phyloP scores from a whole-genome alignment of 2,797 vertebrate species.

The Platyrinchus mystaceus region DNA sequence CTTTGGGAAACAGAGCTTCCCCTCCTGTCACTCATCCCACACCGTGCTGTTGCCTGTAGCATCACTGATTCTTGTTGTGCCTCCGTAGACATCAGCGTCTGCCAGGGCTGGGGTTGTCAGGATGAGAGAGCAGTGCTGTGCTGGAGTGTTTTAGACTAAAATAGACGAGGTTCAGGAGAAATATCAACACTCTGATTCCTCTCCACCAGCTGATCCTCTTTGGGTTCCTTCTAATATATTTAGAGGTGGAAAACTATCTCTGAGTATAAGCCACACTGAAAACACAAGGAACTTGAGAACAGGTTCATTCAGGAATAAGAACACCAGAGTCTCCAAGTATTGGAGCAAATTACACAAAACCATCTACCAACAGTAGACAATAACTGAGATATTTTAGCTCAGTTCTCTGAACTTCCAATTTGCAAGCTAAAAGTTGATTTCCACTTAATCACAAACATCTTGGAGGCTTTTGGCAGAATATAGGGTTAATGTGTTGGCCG shows the following conservation, averaged over 20 bases:
- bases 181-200: not conserved
- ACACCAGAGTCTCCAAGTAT: rapidly evolving
- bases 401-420: not conserved
- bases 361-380: not conserved
- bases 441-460: not conserved
- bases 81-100: not conserved
- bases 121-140: not conserved
- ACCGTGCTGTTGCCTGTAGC: not conserved
- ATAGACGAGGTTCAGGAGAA: not conserved
- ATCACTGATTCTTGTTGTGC: not conserved
- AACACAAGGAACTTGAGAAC: not conserved
- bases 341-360: not conserved
- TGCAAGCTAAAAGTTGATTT: not conserved
- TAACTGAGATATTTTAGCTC: not conserved
- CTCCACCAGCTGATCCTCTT: not conserved
- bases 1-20: not conserved
- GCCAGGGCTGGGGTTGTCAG: not conserved
- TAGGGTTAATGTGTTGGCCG: not conserved
- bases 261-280: not conserved
- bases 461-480: not conserved
- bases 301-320: not conserved
- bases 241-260: not conserved
- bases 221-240: not conserved
- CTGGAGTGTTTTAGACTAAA: not conserved
- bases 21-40: not conserved